Conservation (phyloP, 2,888 invertebrate species). For the Eutolmus rufibarbis region DNA sequence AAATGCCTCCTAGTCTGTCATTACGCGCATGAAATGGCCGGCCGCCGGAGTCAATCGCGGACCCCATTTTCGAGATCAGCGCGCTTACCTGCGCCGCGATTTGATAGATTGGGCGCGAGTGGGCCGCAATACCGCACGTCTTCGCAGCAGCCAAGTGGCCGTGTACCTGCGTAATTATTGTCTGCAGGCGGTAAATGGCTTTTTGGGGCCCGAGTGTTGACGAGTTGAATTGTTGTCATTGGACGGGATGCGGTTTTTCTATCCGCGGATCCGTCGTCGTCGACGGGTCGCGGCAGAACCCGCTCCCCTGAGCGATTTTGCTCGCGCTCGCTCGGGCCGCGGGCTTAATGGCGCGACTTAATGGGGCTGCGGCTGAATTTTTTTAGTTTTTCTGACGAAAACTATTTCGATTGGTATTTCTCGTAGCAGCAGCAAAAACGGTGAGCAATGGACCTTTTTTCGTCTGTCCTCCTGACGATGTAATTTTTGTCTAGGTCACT, state of each 20-base stretch:
- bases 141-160: not conserved
- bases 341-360: not conserved
- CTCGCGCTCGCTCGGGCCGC: not conserved
- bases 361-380: conserved; percentile 8
- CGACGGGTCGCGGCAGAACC: not conserved
- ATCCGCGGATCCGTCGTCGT: not conserved
- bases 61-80: conserved; percentile 31
- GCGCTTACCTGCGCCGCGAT: not conserved
- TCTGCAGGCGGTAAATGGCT: conserved; percentile 45
- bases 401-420: conserved; percentile 1
- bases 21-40: conserved; percentile 38
- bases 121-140: conserved; percentile 29
- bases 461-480: not conserved
- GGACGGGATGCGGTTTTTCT: not conserved
- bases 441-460: not conserved
- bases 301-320: not conserved
- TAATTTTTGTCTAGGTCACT: conserved; percentile 21
- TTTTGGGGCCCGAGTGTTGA: conserved; percentile 41
- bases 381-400: not conserved
- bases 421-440: not conserved
- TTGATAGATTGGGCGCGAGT: conserved; percentile 37
- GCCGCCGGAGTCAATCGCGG: conserved; percentile 28
- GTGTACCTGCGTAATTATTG: conserved; percentile 42
- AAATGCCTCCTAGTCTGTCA: conserved; percentile 45
- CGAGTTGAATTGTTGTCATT: conserved; percentile 41